These are phyloP conservation scores for Caenorhabditis remanei DNA, from an alignment of 1,140 invertebrate species.

Conservation along the genomic window DNA sequence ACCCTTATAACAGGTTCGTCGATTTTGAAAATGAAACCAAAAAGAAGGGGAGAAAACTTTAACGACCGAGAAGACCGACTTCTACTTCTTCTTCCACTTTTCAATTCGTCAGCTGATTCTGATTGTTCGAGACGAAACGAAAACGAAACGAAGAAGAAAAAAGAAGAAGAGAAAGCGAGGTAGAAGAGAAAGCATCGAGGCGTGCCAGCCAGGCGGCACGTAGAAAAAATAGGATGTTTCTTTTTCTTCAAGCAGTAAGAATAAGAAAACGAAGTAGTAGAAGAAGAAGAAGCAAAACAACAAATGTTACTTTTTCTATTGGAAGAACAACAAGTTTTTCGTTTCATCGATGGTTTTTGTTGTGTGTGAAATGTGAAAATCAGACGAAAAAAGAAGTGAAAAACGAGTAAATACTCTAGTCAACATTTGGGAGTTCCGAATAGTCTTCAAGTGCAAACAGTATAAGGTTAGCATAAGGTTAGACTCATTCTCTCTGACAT, in stretches of 20 bases:
- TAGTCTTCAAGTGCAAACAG: conserved; percentile 44
- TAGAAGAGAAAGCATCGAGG: conserved; percentile 27
- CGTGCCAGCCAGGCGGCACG: conserved; percentile 30
- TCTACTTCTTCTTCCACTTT: conserved; percentile 9
- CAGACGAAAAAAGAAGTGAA: background rate
- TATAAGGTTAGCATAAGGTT: conserved; percentile 40
- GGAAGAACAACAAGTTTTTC: conserved; percentile 34
- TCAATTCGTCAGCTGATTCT: conserved; percentile 33
- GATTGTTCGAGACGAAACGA: conserved; percentile 36
- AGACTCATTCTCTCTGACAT: background rate
- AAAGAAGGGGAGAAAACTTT: background rate
- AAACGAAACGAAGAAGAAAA: conserved; percentile 35
- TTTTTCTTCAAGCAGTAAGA: conserved; percentile 5
- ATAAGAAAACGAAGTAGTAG: background rate
- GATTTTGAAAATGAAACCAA: background rate
- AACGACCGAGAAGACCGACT: background rate
- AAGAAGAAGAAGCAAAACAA: conserved; percentile 42
- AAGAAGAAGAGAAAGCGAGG: background rate
- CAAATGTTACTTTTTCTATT: conserved; percentile 33
- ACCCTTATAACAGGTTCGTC: background rate
- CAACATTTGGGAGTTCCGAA: conserved; percentile 35
- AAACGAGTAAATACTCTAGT: conserved; percentile 8
- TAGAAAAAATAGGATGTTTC: conserved; percentile 8
- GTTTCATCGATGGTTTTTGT: background rate
- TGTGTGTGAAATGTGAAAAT: conserved; percentile 13